Evolutionary conservation across 2,797 vertebrate genomes (phyloP), one percentile per base, ranked within the genome.

Genomic region (Gymnothorax javanicus): DNA sequence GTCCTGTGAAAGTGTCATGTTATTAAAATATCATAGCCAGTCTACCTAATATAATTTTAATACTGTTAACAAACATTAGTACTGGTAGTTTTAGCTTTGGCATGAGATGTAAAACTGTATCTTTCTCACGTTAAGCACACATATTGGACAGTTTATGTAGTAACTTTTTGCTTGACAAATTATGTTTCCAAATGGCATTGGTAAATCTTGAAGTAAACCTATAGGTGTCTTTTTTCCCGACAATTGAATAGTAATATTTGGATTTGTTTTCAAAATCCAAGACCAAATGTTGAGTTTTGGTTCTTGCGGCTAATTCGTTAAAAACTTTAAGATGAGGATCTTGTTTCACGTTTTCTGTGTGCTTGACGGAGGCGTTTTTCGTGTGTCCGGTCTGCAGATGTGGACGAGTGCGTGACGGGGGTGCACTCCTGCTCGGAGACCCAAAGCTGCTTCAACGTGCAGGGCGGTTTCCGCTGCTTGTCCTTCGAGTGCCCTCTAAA

Each of bases 391-490:
- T 91, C 83, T 60, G 8, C 92, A 99, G 98, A 99, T 90, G 94
- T 98, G 0, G 97, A 99, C 7, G 98, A 99, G 92, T 99, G 98
- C 88, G 96, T 96, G 58, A 90, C 94, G 0, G 97, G 96, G 86
- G 96, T 90, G 43, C 97, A 99, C 90, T 96, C 95, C 91, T 99
- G 98, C 87, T 95, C 96, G 0, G 90, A 91, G 81, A 93, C 95
- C 0, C 95, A 98, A 94, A 97, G 90, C 90, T 99, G 98, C 94
- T 97, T 98, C 91, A 99, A 99, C 87, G 90, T 98, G 87, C 96
- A 97, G 88, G 98, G 98, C 0, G 93, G 96, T 64, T 99, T 96
- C 90, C 97, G 97, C 86, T 99, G 98, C 83, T 91, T 99, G 88
- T 92, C 94, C 33, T 94, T 98, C 60, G 87, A 95, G 0, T 99